phyloP scores from a whole-genome alignment of 2,113 vertebrate genomes.

The Leptodactylus fuscus region DNA sequence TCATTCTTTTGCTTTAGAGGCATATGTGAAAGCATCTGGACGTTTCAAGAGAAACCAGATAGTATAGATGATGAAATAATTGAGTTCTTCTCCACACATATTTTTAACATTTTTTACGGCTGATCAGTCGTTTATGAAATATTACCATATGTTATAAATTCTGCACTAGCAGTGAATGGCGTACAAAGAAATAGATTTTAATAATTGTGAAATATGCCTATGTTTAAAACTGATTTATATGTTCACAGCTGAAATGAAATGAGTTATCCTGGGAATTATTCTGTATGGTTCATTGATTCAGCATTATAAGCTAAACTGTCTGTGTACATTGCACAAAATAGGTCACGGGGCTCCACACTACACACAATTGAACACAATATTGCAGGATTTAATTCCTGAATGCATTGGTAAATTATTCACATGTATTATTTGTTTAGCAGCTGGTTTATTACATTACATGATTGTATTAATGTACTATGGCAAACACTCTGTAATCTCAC shows the following conservation, averaged over 20 bases:
- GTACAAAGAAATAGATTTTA: neutral
- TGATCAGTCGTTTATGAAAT: slow-evolving; percentile 11
- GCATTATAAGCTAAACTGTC: slow-evolving; percentile 40
- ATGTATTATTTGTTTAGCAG: neutral
- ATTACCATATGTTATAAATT: slow-evolving; percentile 15
- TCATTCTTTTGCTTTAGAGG: neutral
- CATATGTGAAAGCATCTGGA: slow-evolving; percentile 31
- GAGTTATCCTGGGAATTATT: slow-evolving; percentile 35
- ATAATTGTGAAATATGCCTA: slow-evolving; percentile 1
- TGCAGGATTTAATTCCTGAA: neutral
- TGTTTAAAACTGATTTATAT: slow-evolving; percentile 34
- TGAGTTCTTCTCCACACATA: slow-evolving; percentile 12
- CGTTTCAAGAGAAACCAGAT: neutral
- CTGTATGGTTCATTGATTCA: slow-evolving; percentile 24
- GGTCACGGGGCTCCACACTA: slow-evolving; percentile 18
- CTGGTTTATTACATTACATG: neutral
- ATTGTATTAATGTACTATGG: neutral
- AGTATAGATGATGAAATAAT: slow-evolving; percentile 24
- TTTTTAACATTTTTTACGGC: slow-evolving; percentile 13
- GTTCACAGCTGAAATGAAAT: slow-evolving; percentile 35
- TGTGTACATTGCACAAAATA: slow-evolving; percentile 66
- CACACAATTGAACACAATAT: slow-evolving; percentile 24
- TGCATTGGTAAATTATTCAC: neutral
- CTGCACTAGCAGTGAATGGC: neutral
- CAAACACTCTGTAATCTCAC: neutral